Evolutionary conservation across 2,888 invertebrate species (phyloP).

Genomic region (Saturnia pavonia): DNA sequence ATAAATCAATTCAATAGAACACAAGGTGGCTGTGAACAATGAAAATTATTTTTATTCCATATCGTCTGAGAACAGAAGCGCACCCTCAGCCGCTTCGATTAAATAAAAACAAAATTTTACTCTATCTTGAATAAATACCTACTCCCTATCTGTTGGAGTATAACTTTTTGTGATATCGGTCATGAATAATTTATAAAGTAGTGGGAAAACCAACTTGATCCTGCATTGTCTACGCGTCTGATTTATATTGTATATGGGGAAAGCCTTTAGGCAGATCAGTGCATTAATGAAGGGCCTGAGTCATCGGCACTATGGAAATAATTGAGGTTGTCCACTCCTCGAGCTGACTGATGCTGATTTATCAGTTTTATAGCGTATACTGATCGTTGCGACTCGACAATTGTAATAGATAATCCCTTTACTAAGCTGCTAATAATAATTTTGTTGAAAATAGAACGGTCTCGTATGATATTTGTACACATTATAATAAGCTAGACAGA

Average conservation of each 20-base stretch:
- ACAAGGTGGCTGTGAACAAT: conserved; percentile 42
- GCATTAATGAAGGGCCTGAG: conserved; percentile 50
- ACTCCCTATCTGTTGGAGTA: conserved; percentile 51
- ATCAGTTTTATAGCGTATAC: conserved; percentile 63
- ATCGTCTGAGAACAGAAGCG: conserved; percentile 47
- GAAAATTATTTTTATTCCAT: conserved; percentile 41
- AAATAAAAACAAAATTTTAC: conserved; percentile 59
- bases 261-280: conserved; percentile 70
- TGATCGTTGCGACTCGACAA: conserved; percentile 67
- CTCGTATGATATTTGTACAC: background rate
- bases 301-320: conserved; percentile 55
- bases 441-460: background rate
- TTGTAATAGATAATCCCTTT: conserved; percentile 14
- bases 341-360: conserved; percentile 41
- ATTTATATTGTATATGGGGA: conserved; percentile 76
- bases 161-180: conserved; percentile 48
- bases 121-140: conserved; percentile 47
- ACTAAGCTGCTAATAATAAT: background rate
- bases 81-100: conserved; percentile 55
- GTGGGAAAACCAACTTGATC: conserved; percentile 65
- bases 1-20: conserved; percentile 30
- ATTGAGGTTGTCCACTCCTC: conserved; percentile 70
- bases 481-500: background rate
- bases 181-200: conserved; percentile 71
- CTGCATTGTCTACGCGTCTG: conserved; percentile 74